These are phyloP conservation scores for Patella caerulea DNA, from an alignment of 2,888 invertebrate species.

Conservation along the genomic window DNA sequence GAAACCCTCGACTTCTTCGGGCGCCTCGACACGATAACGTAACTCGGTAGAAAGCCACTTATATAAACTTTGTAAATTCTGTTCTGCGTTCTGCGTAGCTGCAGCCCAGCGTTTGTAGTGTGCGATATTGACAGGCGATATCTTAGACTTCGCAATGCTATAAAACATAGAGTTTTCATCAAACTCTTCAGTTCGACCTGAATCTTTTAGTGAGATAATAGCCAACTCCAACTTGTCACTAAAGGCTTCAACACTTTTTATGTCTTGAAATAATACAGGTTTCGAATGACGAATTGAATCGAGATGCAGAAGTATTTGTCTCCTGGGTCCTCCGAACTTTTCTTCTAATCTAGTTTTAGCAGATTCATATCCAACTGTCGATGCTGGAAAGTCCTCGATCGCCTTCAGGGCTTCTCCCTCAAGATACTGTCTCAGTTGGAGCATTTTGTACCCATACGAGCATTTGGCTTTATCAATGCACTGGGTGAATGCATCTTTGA, in stretches of 20 bases:
- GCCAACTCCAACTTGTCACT: not conserved
- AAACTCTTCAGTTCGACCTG: not conserved
- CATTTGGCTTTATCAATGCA: not conserved
- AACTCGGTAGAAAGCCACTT: too few species aligned
- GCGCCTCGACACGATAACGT: too few species aligned
- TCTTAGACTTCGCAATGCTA: too few species aligned
- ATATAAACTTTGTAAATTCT: too few species aligned
- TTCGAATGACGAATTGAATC: not conserved
- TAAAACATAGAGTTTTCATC: too few species aligned
- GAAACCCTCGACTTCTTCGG: too few species aligned
- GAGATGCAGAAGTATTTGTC: not conserved
- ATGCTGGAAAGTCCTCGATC: not conserved
- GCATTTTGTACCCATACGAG: not conserved
- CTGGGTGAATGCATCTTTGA: not conserved
- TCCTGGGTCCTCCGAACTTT: not conserved
- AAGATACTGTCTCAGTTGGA: not conserved
- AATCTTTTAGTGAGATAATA: not conserved
- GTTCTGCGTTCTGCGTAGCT: too few species aligned
- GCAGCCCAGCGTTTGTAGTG: too few species aligned
- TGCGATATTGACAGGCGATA: too few species aligned
- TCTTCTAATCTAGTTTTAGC: not conserved
- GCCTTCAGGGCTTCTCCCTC: not conserved
- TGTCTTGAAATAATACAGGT: not conserved
- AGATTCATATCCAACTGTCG: not conserved
- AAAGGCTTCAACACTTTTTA: not conserved